Evolutionary conservation across 2,113 vertebrate genomes (phyloP).

Genomic region (Apistogramma diplotaenia): DNA sequence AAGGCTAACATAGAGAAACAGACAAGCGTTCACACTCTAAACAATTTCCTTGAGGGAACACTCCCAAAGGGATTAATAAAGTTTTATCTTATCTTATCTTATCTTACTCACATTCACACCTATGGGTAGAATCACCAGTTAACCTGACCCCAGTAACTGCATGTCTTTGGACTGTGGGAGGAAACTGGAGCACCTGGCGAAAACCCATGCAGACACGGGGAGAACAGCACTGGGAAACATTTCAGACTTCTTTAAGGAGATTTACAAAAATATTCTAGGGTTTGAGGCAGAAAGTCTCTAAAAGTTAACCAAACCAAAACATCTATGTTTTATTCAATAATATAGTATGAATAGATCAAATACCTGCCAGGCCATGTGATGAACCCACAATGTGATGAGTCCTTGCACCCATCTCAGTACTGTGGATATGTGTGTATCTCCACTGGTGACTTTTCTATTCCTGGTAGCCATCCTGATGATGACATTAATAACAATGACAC

Average conservation of each 20-base stretch:
- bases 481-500: conserved; percentile 17
- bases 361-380: not conserved
- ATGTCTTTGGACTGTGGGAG: too few relatives aligned
- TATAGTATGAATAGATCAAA: not conserved
- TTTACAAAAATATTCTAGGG: not conserved
- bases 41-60: too few relatives aligned
- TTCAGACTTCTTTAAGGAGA: too few relatives aligned
- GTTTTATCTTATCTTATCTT: too few relatives aligned
- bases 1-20: too few relatives aligned
- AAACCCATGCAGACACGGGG: too few relatives aligned
- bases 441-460: not conserved
- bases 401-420: not conserved
- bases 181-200: too few relatives aligned
- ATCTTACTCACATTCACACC: too few relatives aligned
- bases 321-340: not conserved
- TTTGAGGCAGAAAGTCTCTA: not conserved
- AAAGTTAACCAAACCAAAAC: not conserved
- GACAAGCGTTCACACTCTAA: too few relatives aligned
- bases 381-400: not conserved
- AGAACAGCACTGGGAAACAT: not conserved
- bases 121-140: too few relatives aligned
- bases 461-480: not conserved
- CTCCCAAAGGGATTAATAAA: too few relatives aligned
- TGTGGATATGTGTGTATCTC: not conserved
- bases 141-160: too few relatives aligned